Conservation (phyloP, 2,888 invertebrate species). For the Napeogenes inachia region DNA sequence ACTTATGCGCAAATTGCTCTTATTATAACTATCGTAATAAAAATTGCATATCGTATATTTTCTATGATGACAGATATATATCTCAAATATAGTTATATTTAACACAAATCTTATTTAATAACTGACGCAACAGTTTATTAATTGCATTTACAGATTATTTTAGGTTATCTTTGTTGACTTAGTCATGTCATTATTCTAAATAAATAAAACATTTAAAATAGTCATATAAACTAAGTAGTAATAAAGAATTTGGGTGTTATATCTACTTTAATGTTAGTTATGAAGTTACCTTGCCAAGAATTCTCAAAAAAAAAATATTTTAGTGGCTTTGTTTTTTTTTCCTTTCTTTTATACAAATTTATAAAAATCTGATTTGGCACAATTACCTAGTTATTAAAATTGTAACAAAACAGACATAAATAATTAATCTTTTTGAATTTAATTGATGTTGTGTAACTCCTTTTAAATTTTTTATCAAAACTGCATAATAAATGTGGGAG, state of each 20-base stretch:
- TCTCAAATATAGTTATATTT: background rate
- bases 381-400: no score
- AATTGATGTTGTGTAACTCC: no score
- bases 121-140: background rate
- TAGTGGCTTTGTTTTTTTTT: no score
- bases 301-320: no score
- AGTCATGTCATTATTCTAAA: background rate
- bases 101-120: background rate
- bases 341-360: no score
- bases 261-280: no score
- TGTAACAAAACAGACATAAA: no score
- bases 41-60: background rate
- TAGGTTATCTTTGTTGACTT: constrained; percentile 5
- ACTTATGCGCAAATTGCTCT: constrained; percentile 24
- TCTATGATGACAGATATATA: background rate
- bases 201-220: background rate
- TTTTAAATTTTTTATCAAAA: no score
- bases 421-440: no score
- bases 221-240: background rate
- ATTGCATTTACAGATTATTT: background rate
- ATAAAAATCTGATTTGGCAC: no score
- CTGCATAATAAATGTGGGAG: background rate
- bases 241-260: no score
- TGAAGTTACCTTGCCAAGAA: no score
- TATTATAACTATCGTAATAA: constrained; percentile 8